phyloP scores from a whole-genome alignment of 2,113 vertebrate genomes.

The Pseudorectes ferrugineus region DNA sequence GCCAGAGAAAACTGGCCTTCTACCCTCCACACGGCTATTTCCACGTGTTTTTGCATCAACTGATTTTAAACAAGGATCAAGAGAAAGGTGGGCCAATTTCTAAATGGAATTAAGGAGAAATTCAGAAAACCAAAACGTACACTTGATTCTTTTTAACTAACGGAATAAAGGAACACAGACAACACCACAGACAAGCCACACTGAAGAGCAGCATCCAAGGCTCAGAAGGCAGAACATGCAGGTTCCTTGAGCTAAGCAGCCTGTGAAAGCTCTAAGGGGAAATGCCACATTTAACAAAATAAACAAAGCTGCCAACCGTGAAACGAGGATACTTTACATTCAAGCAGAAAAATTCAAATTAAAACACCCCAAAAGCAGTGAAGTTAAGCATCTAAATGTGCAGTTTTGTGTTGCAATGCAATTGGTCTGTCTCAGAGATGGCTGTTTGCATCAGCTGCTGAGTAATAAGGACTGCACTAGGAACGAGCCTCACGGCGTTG shows the following conservation, averaged over 20 bases:
- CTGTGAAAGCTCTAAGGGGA: not conserved
- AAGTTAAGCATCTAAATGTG: not conserved
- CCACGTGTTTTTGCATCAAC: not conserved
- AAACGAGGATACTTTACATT: not conserved
- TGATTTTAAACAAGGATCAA: not conserved
- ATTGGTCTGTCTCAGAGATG: not conserved
- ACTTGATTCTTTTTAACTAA: not conserved
- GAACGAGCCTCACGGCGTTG: rapidly evolving
- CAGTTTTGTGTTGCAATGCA: not conserved
- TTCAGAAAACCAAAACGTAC: not conserved
- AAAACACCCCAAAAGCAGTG: not conserved
- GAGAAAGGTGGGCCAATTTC: not conserved
- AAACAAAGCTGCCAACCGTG: not conserved
- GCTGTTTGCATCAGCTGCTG: not conserved
- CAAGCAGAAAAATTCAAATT: not conserved
- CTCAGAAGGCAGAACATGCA: not conserved
- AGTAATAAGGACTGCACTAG: not conserved
- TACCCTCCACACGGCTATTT: not conserved
- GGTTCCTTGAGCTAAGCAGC: not conserved
- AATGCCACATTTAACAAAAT: not conserved
- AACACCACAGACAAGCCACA: not conserved
- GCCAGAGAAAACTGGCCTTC: not conserved
- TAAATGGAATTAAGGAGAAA: not conserved
- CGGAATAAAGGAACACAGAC: not conserved
- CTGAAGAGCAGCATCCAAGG: not conserved